Evolutionary conservation across 2,888 invertebrate species (phyloP), one percentile per base, ranked within the genome.

Genomic region (Mactromeris polynyma): DNA sequence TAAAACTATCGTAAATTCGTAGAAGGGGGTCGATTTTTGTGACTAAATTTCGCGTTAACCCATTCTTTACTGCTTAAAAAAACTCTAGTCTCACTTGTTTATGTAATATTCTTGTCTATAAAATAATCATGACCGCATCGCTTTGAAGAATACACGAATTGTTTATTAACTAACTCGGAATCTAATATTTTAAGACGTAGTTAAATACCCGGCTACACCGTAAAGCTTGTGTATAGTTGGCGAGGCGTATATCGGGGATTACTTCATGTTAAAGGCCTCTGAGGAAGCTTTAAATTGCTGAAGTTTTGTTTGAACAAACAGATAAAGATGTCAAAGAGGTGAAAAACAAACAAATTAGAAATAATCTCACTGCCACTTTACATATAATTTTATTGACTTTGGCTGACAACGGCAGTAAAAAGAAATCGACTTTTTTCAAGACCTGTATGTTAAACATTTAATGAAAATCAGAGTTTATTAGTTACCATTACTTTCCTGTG

Each of bases 251-350:
- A 73, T 33, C 33, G 11, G 19, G 31, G 17, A 36, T 36, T 73
- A 73, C 36, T 36, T 33, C 4, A 73, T 73, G 73, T 73, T 36
- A 73, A 33, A 33, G 31, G 36, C 33, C 36, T 14, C 33, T 19
- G 19, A 19, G 73, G 73, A 36, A 73, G 73, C 73, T 36, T 73
- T 9, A 73, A 33, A 33, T 33, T 19, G 31, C 19, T 73, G 73
- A 73, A 73, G 36, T 26, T 73, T 33, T 73, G 73, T 73, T 73
- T 73, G 36, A 73, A 17, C 19, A 40, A 79, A 79, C 38, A 21
- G 40, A 79, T 79, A 79, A 79, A 79, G 40, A 19, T 80, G 31
- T 80, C 80, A 80, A 51, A 46, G 19, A 26, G 80, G 80, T 33
- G 33, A 51, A 42, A 38, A 51, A 40, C 31, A 46, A 80, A 80